Evolutionary conservation across 2,888 invertebrate species (phyloP).

Genomic region (Blera fallax): DNA sequence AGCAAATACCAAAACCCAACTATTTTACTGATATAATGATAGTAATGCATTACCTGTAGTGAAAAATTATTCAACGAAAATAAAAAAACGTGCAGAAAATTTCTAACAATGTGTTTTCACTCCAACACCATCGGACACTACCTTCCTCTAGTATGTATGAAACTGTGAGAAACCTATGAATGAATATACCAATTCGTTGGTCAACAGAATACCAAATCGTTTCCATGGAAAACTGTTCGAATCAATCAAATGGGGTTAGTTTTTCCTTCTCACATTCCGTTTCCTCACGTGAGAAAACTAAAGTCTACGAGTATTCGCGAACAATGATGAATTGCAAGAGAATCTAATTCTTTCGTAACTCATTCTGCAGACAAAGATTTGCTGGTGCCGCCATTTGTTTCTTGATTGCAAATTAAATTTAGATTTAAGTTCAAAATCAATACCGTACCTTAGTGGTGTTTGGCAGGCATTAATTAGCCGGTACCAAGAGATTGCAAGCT

Average conservation of each 20-base stretch:
- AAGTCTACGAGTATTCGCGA: not conserved
- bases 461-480: conserved; percentile 18
- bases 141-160: not conserved
- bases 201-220: conserved; percentile 50
- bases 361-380: conserved; percentile 1
- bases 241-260: conserved; percentile 51
- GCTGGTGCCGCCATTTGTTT: not conserved
- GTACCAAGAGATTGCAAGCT: not conserved
- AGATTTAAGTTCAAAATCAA: conserved; percentile 41
- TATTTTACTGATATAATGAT: conserved; percentile 18
- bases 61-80: conserved; percentile 54
- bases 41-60: conserved; percentile 28
- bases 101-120: conserved; percentile 19
- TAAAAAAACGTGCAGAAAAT: conserved; percentile 45
- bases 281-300: conserved; percentile 60
- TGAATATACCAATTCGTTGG: conserved; percentile 58
- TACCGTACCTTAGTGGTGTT: not conserved
- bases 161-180: conserved; percentile 63
- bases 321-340: conserved; percentile 5
- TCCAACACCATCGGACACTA: not conserved
- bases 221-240: conserved; percentile 48
- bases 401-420: conserved; percentile 23
- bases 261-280: conserved; percentile 47
- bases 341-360: conserved; percentile 43
- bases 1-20: not conserved